phyloP scores from a whole-genome alignment of 1,140 invertebrate species.

The Euwallacea similis region DNA sequence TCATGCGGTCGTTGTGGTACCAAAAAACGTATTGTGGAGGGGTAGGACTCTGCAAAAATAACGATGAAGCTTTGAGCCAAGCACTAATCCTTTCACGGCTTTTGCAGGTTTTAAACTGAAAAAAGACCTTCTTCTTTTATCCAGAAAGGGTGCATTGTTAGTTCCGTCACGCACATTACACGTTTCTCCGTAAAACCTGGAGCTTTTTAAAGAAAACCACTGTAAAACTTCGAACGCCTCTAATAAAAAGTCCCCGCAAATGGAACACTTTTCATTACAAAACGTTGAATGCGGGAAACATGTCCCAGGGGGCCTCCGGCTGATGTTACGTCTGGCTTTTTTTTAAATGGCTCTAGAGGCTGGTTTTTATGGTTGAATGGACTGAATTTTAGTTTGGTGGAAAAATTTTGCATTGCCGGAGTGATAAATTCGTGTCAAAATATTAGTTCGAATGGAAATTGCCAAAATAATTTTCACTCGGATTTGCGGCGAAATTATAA shows the following conservation, averaged over 20 bases:
- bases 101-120: too few relatives aligned
- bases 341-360: background rate
- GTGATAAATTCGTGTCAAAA: too few relatives aligned
- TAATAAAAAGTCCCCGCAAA: constrained; percentile 17
- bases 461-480: too few relatives aligned
- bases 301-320: constrained; percentile 3
- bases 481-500: too few relatives aligned
- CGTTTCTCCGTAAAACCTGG: background rate
- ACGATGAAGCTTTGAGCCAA: background rate
- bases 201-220: constrained; percentile 12
- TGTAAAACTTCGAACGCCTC: constrained; percentile 15
- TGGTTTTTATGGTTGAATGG: background rate
- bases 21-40: constrained; percentile 89
- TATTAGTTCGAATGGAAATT: too few relatives aligned
- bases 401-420: too few relatives aligned
- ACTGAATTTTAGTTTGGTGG: background rate
- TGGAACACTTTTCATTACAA: constrained; percentile 24
- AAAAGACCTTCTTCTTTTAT: too few relatives aligned
- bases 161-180: constrained; percentile 16
- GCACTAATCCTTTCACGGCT: too few relatives aligned
- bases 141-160: constrained; percentile 1
- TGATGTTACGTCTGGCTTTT: background rate
- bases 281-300: constrained; percentile 16
- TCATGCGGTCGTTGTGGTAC: constrained; percentile 91
- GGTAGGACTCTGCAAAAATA: constrained; percentile 73